Evolutionary conservation across 2,888 invertebrate species (phyloP).

Genomic region (Parnassius glacialis): DNA sequence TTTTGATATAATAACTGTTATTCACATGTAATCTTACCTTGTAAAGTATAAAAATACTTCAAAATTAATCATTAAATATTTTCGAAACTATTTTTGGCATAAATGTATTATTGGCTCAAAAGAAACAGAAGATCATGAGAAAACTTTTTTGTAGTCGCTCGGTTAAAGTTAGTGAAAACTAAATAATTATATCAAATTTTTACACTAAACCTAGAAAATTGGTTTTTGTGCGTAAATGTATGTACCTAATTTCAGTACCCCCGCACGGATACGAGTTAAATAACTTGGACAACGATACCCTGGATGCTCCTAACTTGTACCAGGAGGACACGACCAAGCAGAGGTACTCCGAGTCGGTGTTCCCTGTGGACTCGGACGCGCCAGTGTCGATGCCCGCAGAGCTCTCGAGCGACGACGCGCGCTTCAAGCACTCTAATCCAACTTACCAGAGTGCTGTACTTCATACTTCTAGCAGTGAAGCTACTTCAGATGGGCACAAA

Average conservation of each 20-base stretch:
- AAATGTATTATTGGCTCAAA: no score
- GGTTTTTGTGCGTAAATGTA: no score
- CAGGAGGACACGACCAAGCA: slow-evolving; percentile 69
- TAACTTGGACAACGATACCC: slow-evolving; percentile 83
- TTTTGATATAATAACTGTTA: no score
- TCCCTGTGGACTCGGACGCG: slow-evolving; percentile 67
- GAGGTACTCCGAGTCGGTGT: slow-evolving; percentile 58
- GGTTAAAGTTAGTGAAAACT: no score
- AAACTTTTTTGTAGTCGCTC: no score
- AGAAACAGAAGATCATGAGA: no score
- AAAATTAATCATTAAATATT: no score
- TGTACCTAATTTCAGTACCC: slow-evolving; percentile 67
- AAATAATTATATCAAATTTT: no score
- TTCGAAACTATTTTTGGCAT: no score
- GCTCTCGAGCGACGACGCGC: slow-evolving; percentile 65
- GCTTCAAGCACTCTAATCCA: slow-evolving; percentile 87
- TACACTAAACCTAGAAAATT: no score
- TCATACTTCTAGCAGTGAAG: slow-evolving; percentile 69
- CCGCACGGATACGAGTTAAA: slow-evolving; percentile 85
- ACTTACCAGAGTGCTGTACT: slow-evolving; percentile 89
- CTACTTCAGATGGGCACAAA: slow-evolving; percentile 59
- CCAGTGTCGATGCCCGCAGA: slow-evolving; percentile 72
- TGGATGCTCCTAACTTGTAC: slow-evolving; percentile 81
- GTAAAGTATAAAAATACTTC: no score
- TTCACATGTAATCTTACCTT: no score